Evolutionary conservation across 2,888 invertebrate species (phyloP).

Genomic region (Cetonia aurata): DNA sequence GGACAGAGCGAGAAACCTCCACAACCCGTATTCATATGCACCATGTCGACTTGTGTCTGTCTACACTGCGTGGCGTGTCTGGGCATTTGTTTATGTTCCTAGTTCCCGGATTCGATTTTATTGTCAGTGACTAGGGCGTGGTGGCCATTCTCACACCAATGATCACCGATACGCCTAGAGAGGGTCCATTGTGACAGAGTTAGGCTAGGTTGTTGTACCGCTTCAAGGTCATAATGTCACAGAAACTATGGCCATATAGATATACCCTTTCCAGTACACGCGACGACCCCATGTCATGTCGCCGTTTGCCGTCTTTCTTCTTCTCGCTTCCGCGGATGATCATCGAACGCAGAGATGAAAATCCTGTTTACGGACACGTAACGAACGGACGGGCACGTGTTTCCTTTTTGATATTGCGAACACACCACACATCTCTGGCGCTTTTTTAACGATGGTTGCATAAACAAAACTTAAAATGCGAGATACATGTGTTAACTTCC

Average conservation of each 20-base stretch:
- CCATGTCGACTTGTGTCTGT: slow-evolving; percentile 16
- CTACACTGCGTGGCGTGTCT: slow-evolving; percentile 3
- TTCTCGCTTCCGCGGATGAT: slow-evolving; percentile 9
- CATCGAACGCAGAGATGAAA: slow-evolving; percentile 11
- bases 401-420: slow-evolving; percentile 34
- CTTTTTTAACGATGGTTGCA: not conserved
- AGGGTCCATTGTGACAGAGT: slow-evolving; percentile 47
- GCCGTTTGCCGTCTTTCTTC: not conserved
- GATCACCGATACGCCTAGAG: slow-evolving; percentile 34
- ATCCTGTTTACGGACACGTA: slow-evolving; percentile 15
- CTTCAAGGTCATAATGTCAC: slow-evolving; percentile 46
- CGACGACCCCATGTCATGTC: slow-evolving; percentile 28
- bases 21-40: slow-evolving; percentile 4
- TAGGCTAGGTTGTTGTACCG: slow-evolving; percentile 48
- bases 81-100: slow-evolving; percentile 34
- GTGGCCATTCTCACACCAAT: slow-evolving; percentile 37
- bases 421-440: slow-evolving; percentile 10
- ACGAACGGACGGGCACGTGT: slow-evolving; percentile 23
- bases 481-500: slow-evolving; percentile 25
- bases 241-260: slow-evolving; percentile 13
- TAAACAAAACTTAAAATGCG: not conserved
- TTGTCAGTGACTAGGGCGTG: slow-evolving; percentile 38
- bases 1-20: slow-evolving; percentile 27
- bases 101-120: slow-evolving; percentile 35
- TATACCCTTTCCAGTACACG: slow-evolving; percentile 20